These are phyloP conservation scores for Amphipyra tragopoginis DNA, from an alignment of 2,888 invertebrate species.

Conservation along the genomic window DNA sequence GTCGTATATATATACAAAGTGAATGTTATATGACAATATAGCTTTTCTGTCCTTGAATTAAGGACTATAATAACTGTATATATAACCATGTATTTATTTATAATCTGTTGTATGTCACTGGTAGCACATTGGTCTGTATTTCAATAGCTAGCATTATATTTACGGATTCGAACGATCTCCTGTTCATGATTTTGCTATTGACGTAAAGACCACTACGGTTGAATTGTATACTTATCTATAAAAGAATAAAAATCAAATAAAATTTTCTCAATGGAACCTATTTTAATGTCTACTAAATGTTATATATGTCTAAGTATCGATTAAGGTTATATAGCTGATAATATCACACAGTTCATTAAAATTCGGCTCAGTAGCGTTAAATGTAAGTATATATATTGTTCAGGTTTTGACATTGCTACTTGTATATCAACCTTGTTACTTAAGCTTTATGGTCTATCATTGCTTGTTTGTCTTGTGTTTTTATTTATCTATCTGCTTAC, in stretches of 20 bases:
- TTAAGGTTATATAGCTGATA: conserved; percentile 78
- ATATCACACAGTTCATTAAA: conserved; percentile 76
- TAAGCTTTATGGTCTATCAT: conserved; percentile 56
- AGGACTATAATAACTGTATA: conserved; percentile 71
- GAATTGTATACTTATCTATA: conserved; percentile 75
- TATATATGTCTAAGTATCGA: conserved; percentile 88
- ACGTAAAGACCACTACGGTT: conserved; percentile 67
- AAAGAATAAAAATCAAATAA: conserved; percentile 62
- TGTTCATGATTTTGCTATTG: conserved; percentile 66
- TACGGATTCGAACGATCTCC: conserved; percentile 23
- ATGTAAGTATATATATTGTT: conserved; percentile 73
- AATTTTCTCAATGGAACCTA: conserved; percentile 81
- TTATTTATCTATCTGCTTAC: conserved; percentile 60
- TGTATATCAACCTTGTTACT: conserved; percentile 50
- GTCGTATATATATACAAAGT: conserved; percentile 78
- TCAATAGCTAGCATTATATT: conserved; percentile 66
- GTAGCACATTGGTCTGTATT: conserved; percentile 71
- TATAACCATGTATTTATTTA: conserved; percentile 69
- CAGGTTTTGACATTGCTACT: conserved; percentile 88
- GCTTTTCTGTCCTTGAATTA: conserved; percentile 72
- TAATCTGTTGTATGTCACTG: conserved; percentile 72
- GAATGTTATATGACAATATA: conserved; percentile 87
- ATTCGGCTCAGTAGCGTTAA: conserved; percentile 83
- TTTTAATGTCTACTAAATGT: conserved; percentile 88
- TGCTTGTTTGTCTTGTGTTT: conserved; percentile 64